These are phyloP conservation scores for Actenoides hombroni DNA, from an alignment of 2,113 vertebrate genomes.

Conservation along the genomic window DNA sequence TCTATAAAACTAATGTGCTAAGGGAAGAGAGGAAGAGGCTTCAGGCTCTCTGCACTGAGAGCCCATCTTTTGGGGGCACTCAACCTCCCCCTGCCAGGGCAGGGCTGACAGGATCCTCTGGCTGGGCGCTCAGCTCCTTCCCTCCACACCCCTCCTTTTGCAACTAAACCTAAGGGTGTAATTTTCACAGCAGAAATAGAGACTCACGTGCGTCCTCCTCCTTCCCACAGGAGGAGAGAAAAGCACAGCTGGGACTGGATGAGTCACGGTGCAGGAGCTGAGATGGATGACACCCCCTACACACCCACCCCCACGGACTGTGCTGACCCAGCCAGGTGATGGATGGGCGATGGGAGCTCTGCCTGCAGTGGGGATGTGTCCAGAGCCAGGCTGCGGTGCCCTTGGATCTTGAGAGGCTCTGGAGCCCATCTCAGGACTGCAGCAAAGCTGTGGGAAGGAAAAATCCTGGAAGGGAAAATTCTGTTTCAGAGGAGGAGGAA, in stretches of 20 bases:
- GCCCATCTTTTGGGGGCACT: neutral
- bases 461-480: neutral
- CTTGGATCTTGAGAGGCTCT: neutral
- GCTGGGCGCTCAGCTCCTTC: neutral
- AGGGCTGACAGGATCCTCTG: neutral
- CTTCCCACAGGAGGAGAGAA: neutral
- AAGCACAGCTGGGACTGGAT: conserved; percentile 41
- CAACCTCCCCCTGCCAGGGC: neutral
- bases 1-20: neutral
- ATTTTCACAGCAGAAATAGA: conserved; percentile 16
- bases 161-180: neutral
- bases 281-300: neutral
- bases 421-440: neutral
- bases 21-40: neutral
- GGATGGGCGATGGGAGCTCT: neutral
- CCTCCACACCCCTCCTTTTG: neutral
- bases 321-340: neutral
- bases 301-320: neutral
- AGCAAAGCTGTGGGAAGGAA: neutral
- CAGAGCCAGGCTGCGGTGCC: fast-evolving
- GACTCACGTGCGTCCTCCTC: neutral
- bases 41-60: neutral
- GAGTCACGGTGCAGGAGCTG: conserved; percentile 28
- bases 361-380: neutral
- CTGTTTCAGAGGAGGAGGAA: neutral